Evolutionary conservation across 64 coral and sea anemone species (phyloP), one percentile per base, ranked within the genome.

Genomic region (Montipora sp.): DNA sequence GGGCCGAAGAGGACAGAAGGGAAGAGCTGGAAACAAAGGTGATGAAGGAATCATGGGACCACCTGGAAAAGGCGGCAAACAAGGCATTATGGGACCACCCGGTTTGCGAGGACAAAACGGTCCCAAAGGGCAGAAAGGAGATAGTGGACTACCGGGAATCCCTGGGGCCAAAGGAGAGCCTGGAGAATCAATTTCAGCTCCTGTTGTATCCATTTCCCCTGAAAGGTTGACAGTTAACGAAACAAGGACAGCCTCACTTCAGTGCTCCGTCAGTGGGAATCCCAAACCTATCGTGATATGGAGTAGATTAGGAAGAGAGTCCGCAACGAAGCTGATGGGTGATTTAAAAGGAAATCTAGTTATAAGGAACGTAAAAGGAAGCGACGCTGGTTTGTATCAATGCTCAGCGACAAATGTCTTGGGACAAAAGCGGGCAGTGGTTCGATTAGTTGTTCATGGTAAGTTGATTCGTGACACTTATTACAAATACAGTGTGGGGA

Each of bases 211-310:
- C 13, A 50, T 91, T 51, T 91, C 69, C 47, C 78, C 78, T 45
- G 27, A 20, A 75, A 59, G 3, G 36, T n/a, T 73, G 80, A 83
- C 71, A 16, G 88, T 77, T 15, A 89, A 79, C 55, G 89, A 92
- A 21, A 83, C 47, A 8, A 11, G 43, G 12, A 61, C 83, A 50
- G 83, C 69, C 19, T 50, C 22, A 5, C 81, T 95, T n/a, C 53
- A 91, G 47, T 95, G 94, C 51, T 95, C 94, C 0, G 94, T 19
- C 12, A 88, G 21, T 21, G 94, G 94, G 3, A 87, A 95, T 74
- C 94, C 94, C 1, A 24, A 19, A 19, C 94, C 94, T 22, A n/a
- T 2, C 47, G 55, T 95, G 53, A 46, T 75, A n/a, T 95, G 94
- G 94, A 91, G 57, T 19, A 95, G 69, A 47, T 7, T 90, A 9